Conservation (phyloP, 2,888 invertebrate species). For the Deroplatys truncata region DNA sequence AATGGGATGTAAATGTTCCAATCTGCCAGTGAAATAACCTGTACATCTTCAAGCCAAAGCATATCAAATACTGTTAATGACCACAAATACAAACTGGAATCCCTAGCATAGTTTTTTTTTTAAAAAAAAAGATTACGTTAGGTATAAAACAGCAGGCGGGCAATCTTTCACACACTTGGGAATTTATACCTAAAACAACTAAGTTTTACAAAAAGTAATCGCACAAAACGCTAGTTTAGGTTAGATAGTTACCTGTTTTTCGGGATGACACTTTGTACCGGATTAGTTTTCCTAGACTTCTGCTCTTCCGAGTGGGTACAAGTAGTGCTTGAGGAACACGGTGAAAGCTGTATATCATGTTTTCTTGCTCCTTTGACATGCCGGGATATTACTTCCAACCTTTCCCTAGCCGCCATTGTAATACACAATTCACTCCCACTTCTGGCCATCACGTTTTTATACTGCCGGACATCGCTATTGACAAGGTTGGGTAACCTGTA, state of each 20-base stretch:
- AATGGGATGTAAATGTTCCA: too few relatives aligned
- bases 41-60: too few relatives aligned
- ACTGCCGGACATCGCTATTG: not conserved
- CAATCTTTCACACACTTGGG: too few relatives aligned
- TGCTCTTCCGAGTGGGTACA: not conserved
- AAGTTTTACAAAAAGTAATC: too few relatives aligned
- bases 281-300: conserved; percentile 1
- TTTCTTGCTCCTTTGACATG: not conserved
- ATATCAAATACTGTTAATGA: too few relatives aligned
- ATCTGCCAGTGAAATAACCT: too few relatives aligned
- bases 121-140: too few relatives aligned
- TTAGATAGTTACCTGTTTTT: conserved; percentile 35
- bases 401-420: conserved; percentile 16
- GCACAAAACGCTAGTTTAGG: not conserved
- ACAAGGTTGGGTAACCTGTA: not conserved
- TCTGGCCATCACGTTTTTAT: not conserved
- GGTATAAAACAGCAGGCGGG: too few relatives aligned
- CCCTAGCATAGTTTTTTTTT: too few relatives aligned
- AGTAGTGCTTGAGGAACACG: not conserved
- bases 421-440: not conserved
- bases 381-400: conserved; percentile 15
- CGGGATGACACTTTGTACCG: conserved; percentile 36
- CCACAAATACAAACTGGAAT: too few relatives aligned
- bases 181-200: too few relatives aligned
- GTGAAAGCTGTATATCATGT: not conserved